phyloP scores from a whole-genome alignment of 2,797 vertebrate species.

The Lutjanus campechanus region DNA sequence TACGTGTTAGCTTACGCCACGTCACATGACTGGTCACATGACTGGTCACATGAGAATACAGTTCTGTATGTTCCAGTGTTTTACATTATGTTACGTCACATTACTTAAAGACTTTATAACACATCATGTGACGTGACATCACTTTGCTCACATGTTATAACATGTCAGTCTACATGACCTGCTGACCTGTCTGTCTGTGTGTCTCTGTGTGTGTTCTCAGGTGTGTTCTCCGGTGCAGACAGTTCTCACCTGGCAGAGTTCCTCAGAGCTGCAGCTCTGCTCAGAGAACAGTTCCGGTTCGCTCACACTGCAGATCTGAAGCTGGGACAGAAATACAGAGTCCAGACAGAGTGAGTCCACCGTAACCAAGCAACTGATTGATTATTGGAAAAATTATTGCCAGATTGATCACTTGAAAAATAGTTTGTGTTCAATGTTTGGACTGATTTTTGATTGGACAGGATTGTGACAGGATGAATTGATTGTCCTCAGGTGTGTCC shows the following conservation, averaged over 20 bases:
- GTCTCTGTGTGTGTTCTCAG: constrained; percentile 66
- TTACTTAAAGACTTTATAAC: background rate
- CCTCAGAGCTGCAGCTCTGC: constrained; percentile 76
- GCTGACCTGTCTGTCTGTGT: constrained; percentile 11
- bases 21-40: no score
- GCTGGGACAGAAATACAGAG: constrained; percentile 57
- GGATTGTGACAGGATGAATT: no score
- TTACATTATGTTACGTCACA: background rate
- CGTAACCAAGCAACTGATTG: no score
- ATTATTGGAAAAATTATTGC: no score
- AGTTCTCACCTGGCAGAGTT: constrained; percentile 76
- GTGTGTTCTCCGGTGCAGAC: constrained; percentile 77
- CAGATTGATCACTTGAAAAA: no score
- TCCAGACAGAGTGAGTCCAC: constrained; percentile 80
- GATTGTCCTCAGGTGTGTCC: constrained; percentile 67
- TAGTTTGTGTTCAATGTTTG: no score
- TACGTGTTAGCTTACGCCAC: constrained; percentile 18
- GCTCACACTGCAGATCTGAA: constrained; percentile 72
- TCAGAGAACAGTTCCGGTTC: constrained; percentile 85
- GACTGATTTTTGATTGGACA: no score
- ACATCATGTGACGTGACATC: no score
- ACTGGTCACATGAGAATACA: no score
- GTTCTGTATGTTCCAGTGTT: no score
- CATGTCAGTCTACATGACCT: background rate
- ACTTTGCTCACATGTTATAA: background rate